Base-by-base conservation (phyloP, 2,888 invertebrate species). In the Patella depressa region DNA sequence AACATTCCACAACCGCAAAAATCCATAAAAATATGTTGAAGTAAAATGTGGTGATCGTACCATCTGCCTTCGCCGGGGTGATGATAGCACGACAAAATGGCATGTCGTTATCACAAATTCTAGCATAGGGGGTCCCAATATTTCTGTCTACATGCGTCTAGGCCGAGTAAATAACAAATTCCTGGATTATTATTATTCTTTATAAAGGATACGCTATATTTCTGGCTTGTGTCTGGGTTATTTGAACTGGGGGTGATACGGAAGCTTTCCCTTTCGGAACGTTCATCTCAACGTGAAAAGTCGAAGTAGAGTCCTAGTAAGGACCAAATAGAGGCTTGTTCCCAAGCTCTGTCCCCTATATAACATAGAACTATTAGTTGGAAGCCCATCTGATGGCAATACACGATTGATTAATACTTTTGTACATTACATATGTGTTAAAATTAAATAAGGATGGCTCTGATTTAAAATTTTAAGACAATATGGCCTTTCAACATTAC, bases 291-390 rank as follows among this genome's bases (percentile, higher is more conserved):
- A 86, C 86, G 84, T 85, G 85, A 88, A 86, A 84, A 79, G 79
- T 80, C 65, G 65, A 65, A 65, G 65, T 65, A 15, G 15, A 65
- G 65, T 65, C 65, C 65, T 65, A 83, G 80, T 82, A 85, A 87
- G 88, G 88, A 86, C 87, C 80, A 79, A 83, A 86, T 83, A 82
- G 83, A 83, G 83, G 87, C 88, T 88, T 87, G 87, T 88, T 89
- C 85, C 87, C 88, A 88, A 89, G 88, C 88, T 86, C 87, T 86
- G 84, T 88, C 89, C 88, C 89, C 89, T 89, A 83, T 76, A 78
- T 80, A 74, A 78, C 79, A 82, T 76, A 85, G 84, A 87, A 81
- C 84, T 85, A 83, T 78, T 78, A 70, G 19, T 59, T 75, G 71
- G 65, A 65, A 65, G n/a, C 65, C 65, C 65, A 78, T 65, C 54